Base-by-base conservation (phyloP, 1,140 invertebrate genomes). In the Colletes latitarsis region DNA sequence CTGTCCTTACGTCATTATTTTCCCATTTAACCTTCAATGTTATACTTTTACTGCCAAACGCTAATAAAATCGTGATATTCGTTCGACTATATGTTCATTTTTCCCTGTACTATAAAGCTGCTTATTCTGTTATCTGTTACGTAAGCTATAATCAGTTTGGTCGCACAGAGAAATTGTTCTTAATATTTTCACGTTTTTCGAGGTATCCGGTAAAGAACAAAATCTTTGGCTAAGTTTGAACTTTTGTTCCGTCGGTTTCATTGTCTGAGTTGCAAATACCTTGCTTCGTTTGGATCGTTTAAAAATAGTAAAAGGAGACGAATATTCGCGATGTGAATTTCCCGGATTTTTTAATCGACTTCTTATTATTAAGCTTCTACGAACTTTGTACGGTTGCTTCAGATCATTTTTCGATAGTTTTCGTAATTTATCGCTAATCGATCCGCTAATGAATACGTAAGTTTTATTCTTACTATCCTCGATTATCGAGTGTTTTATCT, bases 401-500 rank as follows among this genome's bases (percentile, higher is more conserved):
- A 85, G 41, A 30, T 81, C 64, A 30, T 63, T 68, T 17, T 15
- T 75, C 17, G 49, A 57, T 15, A 74, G 46, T 39, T 55, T 14
- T 21, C 39, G 39, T 53, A 17, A 73, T 17, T 74, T 43, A 0
- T 21, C 19, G 41, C 67, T 58, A 41, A 53, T 43, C 15, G 86
- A 81, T 12, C 69, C 58, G 0, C 58, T 53, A 9, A 84, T 79
- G 12, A 87, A 17, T n/a, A 87, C 62, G 53, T 78, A 87, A 64
- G 60, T 83, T n/a, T 64, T 41, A 10, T 55, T 80, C 46, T 69
- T 64, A 30, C 66, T 55, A 4, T 87, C 72, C 21, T 79, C 76
- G 10, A 89, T 85, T 74, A 89, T 88, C 39, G 82, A 81, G 6
- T 82, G 86, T 46, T 60, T 89, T 15, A 88, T 69, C 63, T 62